A percentile compares a stretch with the other conserved stretches of the same genome.
These are phyloP conservation scores for Cephus sareptanus DNA, from an alignment of 2,888 invertebrate genomes.

Conservation along the genomic window DNA sequence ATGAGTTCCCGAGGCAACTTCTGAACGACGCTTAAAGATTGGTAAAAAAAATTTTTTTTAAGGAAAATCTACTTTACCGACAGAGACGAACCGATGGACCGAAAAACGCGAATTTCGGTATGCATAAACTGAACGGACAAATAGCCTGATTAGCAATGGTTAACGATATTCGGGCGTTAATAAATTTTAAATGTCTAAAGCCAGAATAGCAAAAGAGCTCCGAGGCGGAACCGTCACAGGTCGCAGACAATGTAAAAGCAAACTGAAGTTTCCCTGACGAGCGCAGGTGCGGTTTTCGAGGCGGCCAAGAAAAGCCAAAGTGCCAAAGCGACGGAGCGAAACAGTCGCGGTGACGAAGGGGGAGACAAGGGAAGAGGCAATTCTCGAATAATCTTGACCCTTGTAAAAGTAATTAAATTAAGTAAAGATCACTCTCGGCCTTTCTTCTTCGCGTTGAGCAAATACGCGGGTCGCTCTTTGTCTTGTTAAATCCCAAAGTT, in stretches of 20 bases:
- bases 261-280: neutral
- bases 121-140: neutral
- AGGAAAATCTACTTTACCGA: neutral
- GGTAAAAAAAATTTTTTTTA: neutral
- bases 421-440: conserved; percentile 14
- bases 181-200: neutral
- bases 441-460: conserved; percentile 9
- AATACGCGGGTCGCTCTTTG: conserved; percentile 17
- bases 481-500: conserved; percentile 3
- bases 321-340: conserved; percentile 2
- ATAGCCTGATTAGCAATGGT: neutral
- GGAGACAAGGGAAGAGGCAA: neutral
- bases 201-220: neutral
- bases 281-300: neutral
- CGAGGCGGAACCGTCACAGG: neutral
- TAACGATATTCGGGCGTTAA: neutral
- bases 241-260: neutral
- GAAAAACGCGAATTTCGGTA: neutral
- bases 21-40: neutral
- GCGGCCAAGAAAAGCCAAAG: neutral
- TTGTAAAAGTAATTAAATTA: conserved; percentile 21
- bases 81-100: neutral
- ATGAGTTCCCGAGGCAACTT: neutral
- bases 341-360: neutral
- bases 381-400: conserved; percentile 1